Percentiles rank a stretch among this genome's conserved stretches.
phyloP scores from a whole-genome alignment of 2,113 vertebrate species.

The Lepus timidus region DNA sequence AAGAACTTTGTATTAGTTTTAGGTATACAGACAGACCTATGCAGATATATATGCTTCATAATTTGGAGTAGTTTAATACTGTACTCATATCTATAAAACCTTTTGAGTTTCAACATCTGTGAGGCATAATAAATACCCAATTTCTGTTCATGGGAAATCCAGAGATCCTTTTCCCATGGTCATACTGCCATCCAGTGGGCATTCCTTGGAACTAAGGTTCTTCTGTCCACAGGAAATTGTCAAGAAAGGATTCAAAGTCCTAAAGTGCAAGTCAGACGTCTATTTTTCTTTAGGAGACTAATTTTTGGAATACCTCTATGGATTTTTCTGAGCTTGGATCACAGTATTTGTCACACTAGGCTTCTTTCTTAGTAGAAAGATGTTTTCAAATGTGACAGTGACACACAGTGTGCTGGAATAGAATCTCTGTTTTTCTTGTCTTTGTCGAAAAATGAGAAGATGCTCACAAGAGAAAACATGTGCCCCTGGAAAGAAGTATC shows the following conservation, averaged over 20 bases:
- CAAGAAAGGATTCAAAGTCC: conserved; percentile 73
- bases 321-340: conserved; percentile 66
- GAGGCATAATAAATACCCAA: conserved; percentile 41
- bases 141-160: neutral
- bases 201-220: neutral
- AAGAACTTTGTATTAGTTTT: neutral
- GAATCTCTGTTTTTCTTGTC: conserved; percentile 76
- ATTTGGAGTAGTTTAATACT: conserved; percentile 48
- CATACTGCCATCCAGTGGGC: conserved; percentile 87
- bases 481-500: neutral
- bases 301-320: conserved; percentile 81
- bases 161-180: conserved; percentile 39
- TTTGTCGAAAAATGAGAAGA: conserved; percentile 70
- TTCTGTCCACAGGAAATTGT: neutral
- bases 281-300: conserved; percentile 83
- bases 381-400: conserved; percentile 79
- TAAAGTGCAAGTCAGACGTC: conserved; percentile 68
- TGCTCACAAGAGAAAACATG: conserved; percentile 66
- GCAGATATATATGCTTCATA: neutral
- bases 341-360: conserved; percentile 60
- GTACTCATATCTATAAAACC: conserved; percentile 48
- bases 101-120: conserved; percentile 59
- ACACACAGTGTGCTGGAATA: conserved; percentile 78
- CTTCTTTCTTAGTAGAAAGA: conserved; percentile 59
- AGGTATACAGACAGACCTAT: neutral